A percentile compares a stretch with the other conserved stretches of the same genome.
These are phyloP conservation scores for Acanthopleura granulata DNA, from an alignment of 2,888 invertebrate species.

Conservation along the genomic window DNA sequence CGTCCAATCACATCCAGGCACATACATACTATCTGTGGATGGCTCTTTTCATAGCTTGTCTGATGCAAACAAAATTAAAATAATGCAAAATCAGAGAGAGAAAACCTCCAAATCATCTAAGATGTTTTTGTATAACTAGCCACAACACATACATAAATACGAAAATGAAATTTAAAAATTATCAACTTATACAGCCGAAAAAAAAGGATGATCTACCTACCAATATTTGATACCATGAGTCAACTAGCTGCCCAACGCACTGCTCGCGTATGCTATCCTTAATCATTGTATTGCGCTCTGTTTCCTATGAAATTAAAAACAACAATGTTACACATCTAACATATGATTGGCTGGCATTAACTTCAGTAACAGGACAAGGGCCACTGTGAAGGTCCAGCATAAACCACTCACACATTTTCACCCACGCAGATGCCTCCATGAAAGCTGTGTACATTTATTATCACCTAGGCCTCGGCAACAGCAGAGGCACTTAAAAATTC, in stretches of 20 bases:
- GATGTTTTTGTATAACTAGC: too few species aligned
- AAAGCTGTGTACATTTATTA: too few species aligned
- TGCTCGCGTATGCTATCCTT: constrained; percentile 74
- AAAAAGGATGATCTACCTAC: constrained; percentile 62
- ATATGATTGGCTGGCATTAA: too few species aligned
- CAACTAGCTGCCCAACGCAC: constrained; percentile 72
- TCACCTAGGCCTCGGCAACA: too few species aligned
- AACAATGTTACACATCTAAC: background rate
- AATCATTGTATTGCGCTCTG: constrained; percentile 72
- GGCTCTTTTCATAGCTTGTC: constrained; percentile 69
- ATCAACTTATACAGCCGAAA: too few species aligned
- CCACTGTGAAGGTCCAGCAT: too few species aligned
- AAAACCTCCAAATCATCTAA: too few species aligned
- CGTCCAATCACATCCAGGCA: constrained; percentile 73
- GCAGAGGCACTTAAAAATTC: too few species aligned
- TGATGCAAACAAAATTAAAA: constrained; percentile 39
- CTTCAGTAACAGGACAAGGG: too few species aligned
- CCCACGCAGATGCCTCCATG: too few species aligned
- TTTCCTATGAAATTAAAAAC: constrained; percentile 59
- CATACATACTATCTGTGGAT: constrained; percentile 68
- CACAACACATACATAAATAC: background rate
- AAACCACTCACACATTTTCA: too few species aligned
- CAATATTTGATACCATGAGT: constrained; percentile 74
- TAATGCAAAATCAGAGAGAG: background rate
- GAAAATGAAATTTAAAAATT: too few species aligned